Conservation (phyloP, 1,140 invertebrate genomes). For the Drosophila ananassae region DNA sequence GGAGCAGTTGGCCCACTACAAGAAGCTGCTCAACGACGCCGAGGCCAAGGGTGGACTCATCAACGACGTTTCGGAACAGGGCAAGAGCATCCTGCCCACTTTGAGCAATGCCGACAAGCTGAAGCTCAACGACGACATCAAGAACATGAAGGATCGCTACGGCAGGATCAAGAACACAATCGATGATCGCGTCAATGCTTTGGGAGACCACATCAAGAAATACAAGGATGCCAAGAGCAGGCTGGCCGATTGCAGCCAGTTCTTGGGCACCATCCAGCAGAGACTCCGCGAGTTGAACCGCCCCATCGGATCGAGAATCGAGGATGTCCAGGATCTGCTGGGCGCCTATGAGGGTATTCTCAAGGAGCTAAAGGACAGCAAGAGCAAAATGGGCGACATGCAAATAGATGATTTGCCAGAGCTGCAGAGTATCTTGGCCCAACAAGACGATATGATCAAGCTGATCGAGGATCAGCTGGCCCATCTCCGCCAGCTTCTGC, state of each 20-base stretch:
- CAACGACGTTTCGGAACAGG: constrained; percentile 90
- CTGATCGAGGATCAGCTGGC: constrained; percentile 93
- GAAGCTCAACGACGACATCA: constrained; percentile 91
- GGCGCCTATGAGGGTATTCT: constrained; percentile 91
- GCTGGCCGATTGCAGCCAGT: constrained; percentile 91
- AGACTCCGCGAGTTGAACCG: constrained; percentile 92
- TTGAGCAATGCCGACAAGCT: constrained; percentile 94
- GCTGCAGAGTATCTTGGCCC: constrained; percentile 90
- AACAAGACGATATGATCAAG: constrained; percentile 93
- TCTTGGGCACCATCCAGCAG: constrained; percentile 91
- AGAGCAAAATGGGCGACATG: constrained; percentile 90
- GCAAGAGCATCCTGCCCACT: constrained; percentile 91
- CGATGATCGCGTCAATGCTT: constrained; percentile 88
- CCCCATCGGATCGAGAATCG: constrained; percentile 92
- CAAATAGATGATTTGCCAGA: constrained; percentile 90
- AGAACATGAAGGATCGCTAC: constrained; percentile 91
- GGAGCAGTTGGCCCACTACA: constrained; percentile 93
- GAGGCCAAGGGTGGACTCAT: constrained; percentile 89
- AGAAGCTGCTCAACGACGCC: constrained; percentile 90
- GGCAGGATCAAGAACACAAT: constrained; percentile 89
- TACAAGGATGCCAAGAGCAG: constrained; percentile 91
- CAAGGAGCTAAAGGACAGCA: constrained; percentile 91
- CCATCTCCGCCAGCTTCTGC: constrained; percentile 89
- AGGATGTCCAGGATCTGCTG: constrained; percentile 92
- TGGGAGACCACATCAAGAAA: constrained; percentile 91